Evolutionary conservation across 2,888 invertebrate species (phyloP), one percentile per base, ranked within the genome.

Genomic region (Willowsia nigromaculata): DNA sequence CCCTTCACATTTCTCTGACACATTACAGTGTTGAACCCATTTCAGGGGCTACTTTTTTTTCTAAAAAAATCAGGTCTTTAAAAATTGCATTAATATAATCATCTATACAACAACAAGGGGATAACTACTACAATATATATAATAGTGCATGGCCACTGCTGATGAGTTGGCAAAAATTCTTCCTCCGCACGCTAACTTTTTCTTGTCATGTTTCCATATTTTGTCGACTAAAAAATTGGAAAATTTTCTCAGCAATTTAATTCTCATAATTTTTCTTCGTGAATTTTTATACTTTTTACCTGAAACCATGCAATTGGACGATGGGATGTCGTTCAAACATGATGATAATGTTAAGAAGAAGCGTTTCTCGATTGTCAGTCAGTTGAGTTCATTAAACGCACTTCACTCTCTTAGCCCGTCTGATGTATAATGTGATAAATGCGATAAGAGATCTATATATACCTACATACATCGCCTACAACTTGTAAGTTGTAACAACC

Each of bases 361-460:
- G 80, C 25, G 82, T 83, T 88, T 62, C 56, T 50, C 74, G 74
- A 83, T 88, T 88, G 88, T 88, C 88, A 88, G 88, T 62, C 78
- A 78, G 83, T 78, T 76, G 88, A 88, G 88, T 88, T 88, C 88
- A 88, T 88, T 88, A 88, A 84, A 88, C 88, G 88, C 83, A 83
- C 88, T 88, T 76, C 78, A 30, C 59, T 84, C 65, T 13, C 5
- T 13, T 43, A 68, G 83, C 33, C 22, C 25, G 68, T 43, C 78
- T 56, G 25, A 74, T 53, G 33, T 53, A 78, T 88, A 18, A 62
- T 81, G 74, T 88, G 88, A 88, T 88, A 88, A 88, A 30, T 30
- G 40, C 74, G 87, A 88, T 88, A 88, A 88, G 88, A 27, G 62
- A 88, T 83, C 88, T 88, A 65, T 80, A 78, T 76, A 56, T 78